A percentile compares a stretch with the other conserved stretches of the same genome.
phyloP scores from a whole-genome alignment of 1,140 invertebrate species.

The Cataglyphis hispanica region DNA sequence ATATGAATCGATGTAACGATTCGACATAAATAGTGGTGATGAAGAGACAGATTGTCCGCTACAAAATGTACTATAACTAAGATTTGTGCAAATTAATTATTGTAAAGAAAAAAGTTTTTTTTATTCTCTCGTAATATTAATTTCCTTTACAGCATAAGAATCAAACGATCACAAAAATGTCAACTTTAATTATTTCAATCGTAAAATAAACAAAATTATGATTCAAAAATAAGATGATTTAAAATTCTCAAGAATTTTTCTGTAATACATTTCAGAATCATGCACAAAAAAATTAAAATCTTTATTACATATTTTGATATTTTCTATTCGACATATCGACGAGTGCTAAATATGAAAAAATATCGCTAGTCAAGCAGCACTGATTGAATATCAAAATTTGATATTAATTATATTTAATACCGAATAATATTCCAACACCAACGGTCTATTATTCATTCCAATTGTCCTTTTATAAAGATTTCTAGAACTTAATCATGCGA shows the following conservation, averaged over 20 bases:
- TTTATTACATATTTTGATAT: neutral
- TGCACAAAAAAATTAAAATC: no score
- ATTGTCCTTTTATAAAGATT: neutral
- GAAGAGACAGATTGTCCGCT: no score
- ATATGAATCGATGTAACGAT: neutral
- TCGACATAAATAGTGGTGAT: no score
- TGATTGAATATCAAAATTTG: neutral
- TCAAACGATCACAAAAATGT: no score
- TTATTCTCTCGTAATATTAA: neutral
- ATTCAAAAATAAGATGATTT: no score
- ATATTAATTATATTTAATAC: neutral
- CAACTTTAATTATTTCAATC: no score
- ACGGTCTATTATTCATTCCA: neutral
- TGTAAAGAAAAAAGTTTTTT: no score
- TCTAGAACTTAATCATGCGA: neutral
- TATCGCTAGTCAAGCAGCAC: neutral
- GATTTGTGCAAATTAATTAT: no score
- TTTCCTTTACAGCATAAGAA: no score
- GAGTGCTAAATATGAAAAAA: neutral
- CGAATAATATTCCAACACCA: neutral
- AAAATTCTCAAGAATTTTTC: no score
- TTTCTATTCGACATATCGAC: neutral
- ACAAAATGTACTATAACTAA: no score
- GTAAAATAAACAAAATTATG: neutral
- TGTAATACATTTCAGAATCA: no score